phyloP scores from a whole-genome alignment of 2,888 invertebrate species.

The Tipula helvola region DNA sequence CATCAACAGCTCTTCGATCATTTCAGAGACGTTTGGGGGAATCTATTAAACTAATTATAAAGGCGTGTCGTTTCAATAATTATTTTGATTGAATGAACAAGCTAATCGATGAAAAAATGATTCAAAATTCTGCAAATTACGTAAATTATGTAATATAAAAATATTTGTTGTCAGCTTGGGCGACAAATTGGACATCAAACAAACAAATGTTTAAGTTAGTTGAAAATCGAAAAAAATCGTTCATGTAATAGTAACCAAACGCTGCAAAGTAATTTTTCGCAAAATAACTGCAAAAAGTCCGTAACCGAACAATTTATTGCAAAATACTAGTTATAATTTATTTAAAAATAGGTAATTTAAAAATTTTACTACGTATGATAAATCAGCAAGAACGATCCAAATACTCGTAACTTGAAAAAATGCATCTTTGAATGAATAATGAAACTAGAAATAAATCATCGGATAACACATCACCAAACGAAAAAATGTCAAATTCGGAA shows the following conservation, averaged over 20 bases:
- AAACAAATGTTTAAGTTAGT: too few relatives aligned
- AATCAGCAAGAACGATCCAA: too few relatives aligned
- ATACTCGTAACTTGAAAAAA: too few relatives aligned
- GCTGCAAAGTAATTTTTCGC: neutral
- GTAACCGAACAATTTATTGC: neutral
- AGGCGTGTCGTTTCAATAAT: too few relatives aligned
- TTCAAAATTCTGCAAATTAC: neutral
- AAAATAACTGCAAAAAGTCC: neutral
- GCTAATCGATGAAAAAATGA: neutral
- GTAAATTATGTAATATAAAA: too few relatives aligned
- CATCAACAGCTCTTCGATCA: neutral
- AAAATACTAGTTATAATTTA: neutral
- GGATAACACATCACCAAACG: too few relatives aligned
- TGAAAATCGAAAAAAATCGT: neutral
- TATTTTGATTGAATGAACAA: neutral
- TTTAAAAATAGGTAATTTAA: neutral
- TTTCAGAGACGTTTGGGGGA: neutral
- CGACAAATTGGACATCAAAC: too few relatives aligned
- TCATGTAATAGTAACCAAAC: neutral
- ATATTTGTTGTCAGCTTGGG: too few relatives aligned
- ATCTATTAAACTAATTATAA: neutral
- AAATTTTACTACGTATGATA: too few relatives aligned
- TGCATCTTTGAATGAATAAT: too few relatives aligned
- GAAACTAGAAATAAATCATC: too few relatives aligned
- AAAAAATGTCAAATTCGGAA: too few relatives aligned